These are phyloP conservation scores for Girardinichthys multiradiatus DNA, from an alignment of 2,113 vertebrate genomes.

Conservation along the genomic window DNA sequence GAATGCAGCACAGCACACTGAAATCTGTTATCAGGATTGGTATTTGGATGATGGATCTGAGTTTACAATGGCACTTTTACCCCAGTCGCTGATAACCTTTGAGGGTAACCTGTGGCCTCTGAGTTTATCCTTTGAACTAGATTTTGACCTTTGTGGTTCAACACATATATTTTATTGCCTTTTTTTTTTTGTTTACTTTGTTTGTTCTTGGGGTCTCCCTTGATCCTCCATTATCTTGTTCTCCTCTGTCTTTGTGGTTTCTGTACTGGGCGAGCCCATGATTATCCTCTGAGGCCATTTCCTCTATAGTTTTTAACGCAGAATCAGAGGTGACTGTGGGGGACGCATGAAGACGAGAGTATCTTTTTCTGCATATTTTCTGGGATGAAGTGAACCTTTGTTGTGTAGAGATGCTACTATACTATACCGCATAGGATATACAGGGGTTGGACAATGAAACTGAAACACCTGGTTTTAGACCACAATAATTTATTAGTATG, in stretches of 20 bases:
- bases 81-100: slow-evolving; percentile 66
- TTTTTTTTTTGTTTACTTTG: slow-evolving; percentile 47
- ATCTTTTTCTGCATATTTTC: background rate
- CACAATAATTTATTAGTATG: too few species aligned
- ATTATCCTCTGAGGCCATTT: slow-evolving; percentile 64
- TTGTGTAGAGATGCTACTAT: too few species aligned
- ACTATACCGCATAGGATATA: too few species aligned
- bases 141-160: slow-evolving; percentile 66
- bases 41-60: slow-evolving; percentile 10
- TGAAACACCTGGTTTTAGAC: too few species aligned
- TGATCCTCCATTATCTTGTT: slow-evolving; percentile 8
- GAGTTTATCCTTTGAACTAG: slow-evolving; percentile 60
- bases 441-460: too few species aligned
- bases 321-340: slow-evolving; percentile 31
- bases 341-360: slow-evolving; percentile 17
- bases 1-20: background rate
- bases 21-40: background rate
- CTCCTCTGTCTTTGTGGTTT: slow-evolving; percentile 37
- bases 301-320: slow-evolving; percentile 58
- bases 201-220: slow-evolving; percentile 24
- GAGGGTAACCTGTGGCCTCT: slow-evolving; percentile 61
- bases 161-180: slow-evolving; percentile 43
- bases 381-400: background rate
- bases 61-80: slow-evolving; percentile 45
- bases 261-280: slow-evolving; percentile 28